phyloP scores from a whole-genome alignment of 1,140 invertebrate species.

The Leptinotarsa defecta region DNA sequence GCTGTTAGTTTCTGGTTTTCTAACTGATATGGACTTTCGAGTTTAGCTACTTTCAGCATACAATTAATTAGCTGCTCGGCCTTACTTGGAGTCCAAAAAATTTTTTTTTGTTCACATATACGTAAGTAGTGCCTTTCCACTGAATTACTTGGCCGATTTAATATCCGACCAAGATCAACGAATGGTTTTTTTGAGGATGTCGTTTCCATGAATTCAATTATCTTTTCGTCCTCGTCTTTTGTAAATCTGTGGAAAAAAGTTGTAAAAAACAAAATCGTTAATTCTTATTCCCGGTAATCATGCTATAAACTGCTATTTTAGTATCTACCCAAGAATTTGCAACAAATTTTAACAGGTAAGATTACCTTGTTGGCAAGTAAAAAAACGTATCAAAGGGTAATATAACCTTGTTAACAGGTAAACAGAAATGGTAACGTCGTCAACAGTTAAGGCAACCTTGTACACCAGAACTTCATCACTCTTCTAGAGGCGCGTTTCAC shows the following conservation, averaged over 20 bases:
- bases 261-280: too few relatives aligned
- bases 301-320: too few relatives aligned
- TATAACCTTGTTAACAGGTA: too few relatives aligned
- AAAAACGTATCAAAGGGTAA: neutral
- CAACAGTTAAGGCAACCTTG: neutral
- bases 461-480: too few relatives aligned
- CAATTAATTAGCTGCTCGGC: constrained; percentile 15
- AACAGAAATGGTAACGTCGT: neutral
- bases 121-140: constrained; percentile 18
- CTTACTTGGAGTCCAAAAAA: constrained; percentile 6
- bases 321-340: too few relatives aligned
- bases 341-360: too few relatives aligned
- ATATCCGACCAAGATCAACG: constrained; percentile 15
- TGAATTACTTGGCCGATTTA: constrained; percentile 15
- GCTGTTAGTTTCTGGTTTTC: neutral
- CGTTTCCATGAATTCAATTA: constrained; percentile 28
- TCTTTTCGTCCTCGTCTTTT: constrained; percentile 25
- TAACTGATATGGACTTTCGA: constrained; percentile 23
- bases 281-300: too few relatives aligned
- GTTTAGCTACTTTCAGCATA: constrained; percentile 21
- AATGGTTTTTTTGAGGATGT: constrained; percentile 18
- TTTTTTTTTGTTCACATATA: neutral
- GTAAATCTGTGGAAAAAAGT: constrained; percentile 22
- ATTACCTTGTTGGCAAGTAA: neutral
- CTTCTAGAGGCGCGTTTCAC: too few relatives aligned